Evolutionary conservation across 2,113 vertebrate genomes (phyloP).

Genomic region (Pavo muticus): DNA sequence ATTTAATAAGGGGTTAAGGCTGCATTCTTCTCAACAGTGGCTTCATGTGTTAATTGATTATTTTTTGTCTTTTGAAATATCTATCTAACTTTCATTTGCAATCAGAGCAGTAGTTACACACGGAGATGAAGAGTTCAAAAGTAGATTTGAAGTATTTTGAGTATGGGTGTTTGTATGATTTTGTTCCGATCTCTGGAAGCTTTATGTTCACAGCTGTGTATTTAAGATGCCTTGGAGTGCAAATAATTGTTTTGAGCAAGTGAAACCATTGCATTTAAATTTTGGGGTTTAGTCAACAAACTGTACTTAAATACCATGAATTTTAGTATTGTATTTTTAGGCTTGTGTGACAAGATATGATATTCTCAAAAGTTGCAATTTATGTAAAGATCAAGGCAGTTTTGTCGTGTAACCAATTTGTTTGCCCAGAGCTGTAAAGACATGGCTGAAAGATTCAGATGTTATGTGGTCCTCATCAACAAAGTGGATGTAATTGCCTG

Average conservation of each 20-base stretch:
- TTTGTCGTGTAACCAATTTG: background rate
- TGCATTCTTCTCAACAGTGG: background rate
- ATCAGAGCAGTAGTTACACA: background rate
- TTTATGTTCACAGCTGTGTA: background rate
- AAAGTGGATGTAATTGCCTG: conserved; percentile 49
- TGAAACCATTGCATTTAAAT: background rate
- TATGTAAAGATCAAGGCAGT: background rate
- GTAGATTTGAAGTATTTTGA: background rate
- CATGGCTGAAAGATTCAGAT: background rate
- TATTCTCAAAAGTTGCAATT: background rate
- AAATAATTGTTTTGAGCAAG: background rate
- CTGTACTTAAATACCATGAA: background rate
- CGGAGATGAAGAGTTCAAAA: background rate
- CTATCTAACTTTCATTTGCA: background rate
- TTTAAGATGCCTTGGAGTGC: background rate
- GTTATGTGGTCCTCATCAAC: conserved; percentile 24
- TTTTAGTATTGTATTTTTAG: background rate
- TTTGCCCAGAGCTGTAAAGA: conserved; percentile 22
- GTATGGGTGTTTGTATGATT: background rate
- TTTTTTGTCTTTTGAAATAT: background rate
- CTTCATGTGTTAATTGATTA: background rate
- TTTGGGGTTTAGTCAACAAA: background rate
- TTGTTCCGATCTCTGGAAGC: background rate
- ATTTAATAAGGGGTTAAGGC: background rate
- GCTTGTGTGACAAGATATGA: background rate